Conservation (phyloP, 2,113 vertebrate species). For the Empidonax alnorum region DNA sequence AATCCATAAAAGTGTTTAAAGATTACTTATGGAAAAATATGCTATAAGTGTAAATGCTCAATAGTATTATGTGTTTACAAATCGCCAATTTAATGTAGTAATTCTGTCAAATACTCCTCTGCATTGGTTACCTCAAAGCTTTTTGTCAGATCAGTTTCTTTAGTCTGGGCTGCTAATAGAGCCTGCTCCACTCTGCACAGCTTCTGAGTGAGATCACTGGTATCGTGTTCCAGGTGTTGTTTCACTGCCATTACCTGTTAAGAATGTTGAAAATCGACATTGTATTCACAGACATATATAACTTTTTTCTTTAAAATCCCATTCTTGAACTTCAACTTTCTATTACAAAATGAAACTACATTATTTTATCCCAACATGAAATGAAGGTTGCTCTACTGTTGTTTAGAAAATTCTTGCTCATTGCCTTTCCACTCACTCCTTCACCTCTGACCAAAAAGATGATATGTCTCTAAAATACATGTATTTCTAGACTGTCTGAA, state of each 20-base stretch:
- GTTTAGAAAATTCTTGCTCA: not conserved
- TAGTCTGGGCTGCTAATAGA: constrained; percentile 70
- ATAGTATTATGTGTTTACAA: not conserved
- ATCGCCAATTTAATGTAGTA: not conserved
- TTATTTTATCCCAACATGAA: not conserved
- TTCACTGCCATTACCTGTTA: constrained; percentile 76
- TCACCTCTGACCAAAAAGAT: not conserved
- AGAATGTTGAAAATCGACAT: not conserved
- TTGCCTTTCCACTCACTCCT: not conserved
- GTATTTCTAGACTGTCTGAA: not conserved
- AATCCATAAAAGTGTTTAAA: not conserved
- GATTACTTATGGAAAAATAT: not conserved
- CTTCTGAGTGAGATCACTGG: constrained; percentile 81
- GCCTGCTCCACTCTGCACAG: constrained; percentile 78
- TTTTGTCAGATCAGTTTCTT: constrained; percentile 81
- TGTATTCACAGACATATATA: not conserved
- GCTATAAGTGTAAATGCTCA: not conserved
- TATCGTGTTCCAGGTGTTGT: constrained; percentile 74
- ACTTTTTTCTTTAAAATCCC: not conserved
- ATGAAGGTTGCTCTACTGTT: not conserved
- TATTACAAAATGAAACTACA: not conserved
- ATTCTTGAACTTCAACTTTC: not conserved
- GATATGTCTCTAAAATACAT: not conserved
- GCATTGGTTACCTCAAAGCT: constrained; percentile 76
- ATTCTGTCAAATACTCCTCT: not conserved